Conservation (phyloP, 30 jellyfish, hydroid and myxozoan species). For the Aurelia coerulea region DNA sequence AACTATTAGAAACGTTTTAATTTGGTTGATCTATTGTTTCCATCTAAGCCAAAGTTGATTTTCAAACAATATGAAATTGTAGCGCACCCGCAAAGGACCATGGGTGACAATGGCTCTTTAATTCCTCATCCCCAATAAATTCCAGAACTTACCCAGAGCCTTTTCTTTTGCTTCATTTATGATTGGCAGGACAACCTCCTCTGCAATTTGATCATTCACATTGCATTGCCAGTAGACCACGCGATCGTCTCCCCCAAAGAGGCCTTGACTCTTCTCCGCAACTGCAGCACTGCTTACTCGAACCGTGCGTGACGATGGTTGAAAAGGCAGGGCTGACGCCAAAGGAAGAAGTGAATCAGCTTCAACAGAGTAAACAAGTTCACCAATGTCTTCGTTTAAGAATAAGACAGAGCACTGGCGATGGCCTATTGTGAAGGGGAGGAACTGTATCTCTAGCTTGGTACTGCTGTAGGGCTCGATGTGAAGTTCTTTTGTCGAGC, state of each 20-base stretch:
- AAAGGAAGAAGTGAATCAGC: constrained; percentile 87
- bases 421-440: constrained; percentile 87
- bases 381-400: constrained; percentile 86
- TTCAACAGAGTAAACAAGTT: constrained; percentile 85
- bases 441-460: constrained; percentile 72
- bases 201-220: constrained; percentile 66
- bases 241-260: constrained; percentile 60
- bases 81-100: too few relatives aligned
- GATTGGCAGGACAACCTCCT: constrained; percentile 70
- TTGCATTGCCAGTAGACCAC: constrained; percentile 92
- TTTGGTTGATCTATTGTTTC: too few relatives aligned
- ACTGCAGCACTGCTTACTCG: constrained; percentile 77
- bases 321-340: constrained; percentile 79
- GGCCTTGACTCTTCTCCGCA: constrained; percentile 70
- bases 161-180: constrained; percentile 78
- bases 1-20: too few relatives aligned
- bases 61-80: too few relatives aligned
- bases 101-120: too few relatives aligned
- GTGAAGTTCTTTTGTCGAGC: constrained; percentile 58
- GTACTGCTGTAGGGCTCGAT: constrained; percentile 51
- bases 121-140: too few relatives aligned
- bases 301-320: constrained; percentile 47
- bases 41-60: too few relatives aligned
- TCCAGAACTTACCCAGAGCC: constrained; percentile 77
- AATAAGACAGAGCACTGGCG: constrained; percentile 91